Percentiles rank a stretch among this genome's conserved stretches.
Conservation (phyloP, 2,797 vertebrate species). For the Dallia pectoralis region DNA sequence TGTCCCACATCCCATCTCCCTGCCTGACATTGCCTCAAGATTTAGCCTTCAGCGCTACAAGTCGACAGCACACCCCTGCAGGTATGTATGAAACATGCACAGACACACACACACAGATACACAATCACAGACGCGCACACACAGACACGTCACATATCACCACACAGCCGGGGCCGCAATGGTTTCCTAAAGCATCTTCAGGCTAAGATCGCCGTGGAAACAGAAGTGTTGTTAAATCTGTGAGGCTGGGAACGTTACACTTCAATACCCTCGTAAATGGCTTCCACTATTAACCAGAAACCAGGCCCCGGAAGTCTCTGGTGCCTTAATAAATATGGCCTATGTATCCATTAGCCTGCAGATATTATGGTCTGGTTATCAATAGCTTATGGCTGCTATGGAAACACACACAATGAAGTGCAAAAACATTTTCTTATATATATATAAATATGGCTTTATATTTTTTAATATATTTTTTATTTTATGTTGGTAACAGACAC, state of each 20-base stretch:
- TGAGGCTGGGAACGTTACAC: neutral
- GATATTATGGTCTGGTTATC: too few species aligned
- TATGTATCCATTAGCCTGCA: too few species aligned
- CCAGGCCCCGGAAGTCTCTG: too few species aligned
- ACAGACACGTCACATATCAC: neutral
- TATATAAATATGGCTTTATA: too few species aligned
- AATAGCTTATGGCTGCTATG: too few species aligned
- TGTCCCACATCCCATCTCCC: slow-evolving; percentile 23
- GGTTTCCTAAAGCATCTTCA: neutral
- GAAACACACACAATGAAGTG: too few species aligned
- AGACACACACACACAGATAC: neutral
- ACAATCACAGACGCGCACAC: slow-evolving; percentile 10
- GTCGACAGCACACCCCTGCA: slow-evolving; percentile 51
- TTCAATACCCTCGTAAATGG: too few species aligned
- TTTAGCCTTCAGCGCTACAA: slow-evolving; percentile 56
- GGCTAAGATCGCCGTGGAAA: neutral
- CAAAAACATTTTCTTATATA: too few species aligned
- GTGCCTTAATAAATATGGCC: too few species aligned
- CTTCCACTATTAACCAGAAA: too few species aligned
- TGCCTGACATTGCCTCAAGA: slow-evolving; percentile 37
- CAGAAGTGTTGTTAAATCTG: neutral
- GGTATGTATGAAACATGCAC: slow-evolving; percentile 48
- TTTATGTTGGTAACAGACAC: neutral
- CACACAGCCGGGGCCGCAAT: neutral
- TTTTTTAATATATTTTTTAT: neutral